phyloP scores from a whole-genome alignment of 2,888 invertebrate genomes.

The Drosophila kanekoi region DNA sequence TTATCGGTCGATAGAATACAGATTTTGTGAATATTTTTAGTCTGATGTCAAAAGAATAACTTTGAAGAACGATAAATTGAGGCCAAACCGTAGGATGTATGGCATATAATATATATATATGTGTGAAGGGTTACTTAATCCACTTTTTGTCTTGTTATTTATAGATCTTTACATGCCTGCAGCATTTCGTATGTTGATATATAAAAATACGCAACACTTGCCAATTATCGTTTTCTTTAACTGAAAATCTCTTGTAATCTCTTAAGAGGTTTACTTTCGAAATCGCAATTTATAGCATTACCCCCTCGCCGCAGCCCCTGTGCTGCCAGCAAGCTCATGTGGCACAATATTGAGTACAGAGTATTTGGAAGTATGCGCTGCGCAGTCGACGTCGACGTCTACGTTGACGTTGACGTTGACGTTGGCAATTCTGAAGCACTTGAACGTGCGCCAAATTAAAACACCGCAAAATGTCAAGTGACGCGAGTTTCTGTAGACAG shows the following conservation, averaged over 20 bases:
- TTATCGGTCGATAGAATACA: no score
- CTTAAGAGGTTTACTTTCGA: conserved; percentile 21
- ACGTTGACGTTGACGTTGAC: conserved; percentile 1
- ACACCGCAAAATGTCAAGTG: conserved; percentile 77
- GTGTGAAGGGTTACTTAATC: no score
- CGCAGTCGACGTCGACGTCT: conserved; percentile 2
- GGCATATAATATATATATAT: no score
- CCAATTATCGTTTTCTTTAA: conserved; percentile 22
- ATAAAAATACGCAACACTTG: conserved; percentile 5
- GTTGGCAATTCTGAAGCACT: conserved; percentile 58
- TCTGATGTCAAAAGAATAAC: no score
- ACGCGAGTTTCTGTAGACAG: conserved; percentile 43
- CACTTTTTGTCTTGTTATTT: neutral
- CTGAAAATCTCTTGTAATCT: conserved; percentile 21
- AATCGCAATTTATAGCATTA: conserved; percentile 19
- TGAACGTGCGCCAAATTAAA: conserved; percentile 75
- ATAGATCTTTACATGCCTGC: neutral
- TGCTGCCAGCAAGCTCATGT: conserved; percentile 1
- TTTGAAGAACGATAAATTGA: no score
- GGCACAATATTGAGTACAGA: conserved; percentile 17
- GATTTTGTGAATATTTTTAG: no score
- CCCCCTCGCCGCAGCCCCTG: neutral
- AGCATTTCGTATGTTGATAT: neutral
- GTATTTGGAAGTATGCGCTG: conserved; percentile 17
- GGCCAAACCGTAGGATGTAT: no score